Base-by-base conservation (phyloP, 2,888 invertebrate species). In the Pollenia labialis region DNA sequence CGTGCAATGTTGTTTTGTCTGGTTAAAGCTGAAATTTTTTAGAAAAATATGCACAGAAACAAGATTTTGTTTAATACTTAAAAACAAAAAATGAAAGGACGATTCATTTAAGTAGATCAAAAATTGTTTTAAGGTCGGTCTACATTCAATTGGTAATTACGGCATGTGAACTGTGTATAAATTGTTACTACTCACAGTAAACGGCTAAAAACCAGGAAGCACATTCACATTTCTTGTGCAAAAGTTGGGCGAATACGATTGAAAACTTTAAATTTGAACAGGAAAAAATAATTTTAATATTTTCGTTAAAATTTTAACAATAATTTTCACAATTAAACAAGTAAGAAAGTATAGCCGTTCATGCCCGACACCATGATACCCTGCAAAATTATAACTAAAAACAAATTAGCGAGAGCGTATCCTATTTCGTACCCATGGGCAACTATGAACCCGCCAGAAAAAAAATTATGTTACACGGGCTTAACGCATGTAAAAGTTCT, bases 41-140 rank as follows among this genome's bases (percentile, higher is more conserved):
- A 52, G 66, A 68, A 52, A 52, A 60, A 12, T 8, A 18, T 32
- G 32, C 1, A 50, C 12, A 16, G 56, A 72, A 66, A 50, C 74
- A 16, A 52, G 75, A 54, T 72, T 72, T 46, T 11, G 23, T 46
- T 71, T 44, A 12, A 58, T 7, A 14, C 0, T 16, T 44, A n/a
- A 18, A 18, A 6, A 42, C 16, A 12, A 62, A 74, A 69, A 82
- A 82, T 82, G 69, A 82, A 82, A 76, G 69, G 76, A 54, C 71
- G n/a, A n/a, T 54, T 69, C 0, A 56, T 48, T 16, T 50, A 7
- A 74, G 56, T 66, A 54, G 16, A 48, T 46, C 66, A 66, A 48
- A 56, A 68, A 23, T 52, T 44, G 12, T 23, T 44, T 64, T 32
- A 77, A 68, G 68, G 12, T 40, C n/a, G 18, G n/a, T 32, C 54